These are phyloP conservation scores for Trissoscelio sp. DNA, from an alignment of 2,888 invertebrate genomes.

Conservation along the genomic window DNA sequence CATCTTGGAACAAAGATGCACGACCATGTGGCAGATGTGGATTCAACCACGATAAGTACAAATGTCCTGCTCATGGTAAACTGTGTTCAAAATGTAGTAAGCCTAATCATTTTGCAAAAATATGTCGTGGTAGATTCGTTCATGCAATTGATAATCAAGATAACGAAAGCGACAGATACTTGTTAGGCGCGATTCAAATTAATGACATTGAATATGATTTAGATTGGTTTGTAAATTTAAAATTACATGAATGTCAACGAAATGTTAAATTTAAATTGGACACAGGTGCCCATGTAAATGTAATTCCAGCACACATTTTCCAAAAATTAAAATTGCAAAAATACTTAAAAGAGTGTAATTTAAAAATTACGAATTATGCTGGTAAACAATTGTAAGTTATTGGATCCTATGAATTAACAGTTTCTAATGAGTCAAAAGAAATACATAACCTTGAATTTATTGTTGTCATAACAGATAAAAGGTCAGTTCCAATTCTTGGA, in stretches of 20 bases:
- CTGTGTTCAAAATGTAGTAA: conserved; percentile 55
- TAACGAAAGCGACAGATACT: not conserved
- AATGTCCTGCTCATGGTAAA: conserved; percentile 66
- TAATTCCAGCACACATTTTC: conserved; percentile 29
- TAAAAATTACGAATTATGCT: conserved; percentile 15
- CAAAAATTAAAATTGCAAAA: conserved; percentile 18
- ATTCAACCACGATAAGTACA: conserved; percentile 14
- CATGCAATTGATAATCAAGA: conserved; percentile 10
- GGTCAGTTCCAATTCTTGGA: conserved; percentile 2
- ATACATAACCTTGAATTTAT: conserved; percentile 21
- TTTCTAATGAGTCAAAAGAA: not conserved
- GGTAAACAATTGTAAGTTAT: conserved; percentile 27
- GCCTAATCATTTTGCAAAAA: conserved; percentile 61
- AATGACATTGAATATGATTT: conserved; percentile 3
- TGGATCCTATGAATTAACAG: conserved; percentile 30
- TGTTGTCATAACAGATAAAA: not conserved
- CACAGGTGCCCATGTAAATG: conserved; percentile 52
- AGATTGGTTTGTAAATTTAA: not conserved
- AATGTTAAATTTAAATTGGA: conserved; percentile 27
- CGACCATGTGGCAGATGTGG: conserved; percentile 41
- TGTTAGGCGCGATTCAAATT: conserved; percentile 1
- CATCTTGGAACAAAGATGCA: not conserved
- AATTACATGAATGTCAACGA: conserved; percentile 9
- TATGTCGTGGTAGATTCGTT: conserved; percentile 34
- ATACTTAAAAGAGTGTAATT: not conserved